Conservation (phyloP, 2,113 vertebrate species). For the Epinephelus cyanopodus region DNA sequence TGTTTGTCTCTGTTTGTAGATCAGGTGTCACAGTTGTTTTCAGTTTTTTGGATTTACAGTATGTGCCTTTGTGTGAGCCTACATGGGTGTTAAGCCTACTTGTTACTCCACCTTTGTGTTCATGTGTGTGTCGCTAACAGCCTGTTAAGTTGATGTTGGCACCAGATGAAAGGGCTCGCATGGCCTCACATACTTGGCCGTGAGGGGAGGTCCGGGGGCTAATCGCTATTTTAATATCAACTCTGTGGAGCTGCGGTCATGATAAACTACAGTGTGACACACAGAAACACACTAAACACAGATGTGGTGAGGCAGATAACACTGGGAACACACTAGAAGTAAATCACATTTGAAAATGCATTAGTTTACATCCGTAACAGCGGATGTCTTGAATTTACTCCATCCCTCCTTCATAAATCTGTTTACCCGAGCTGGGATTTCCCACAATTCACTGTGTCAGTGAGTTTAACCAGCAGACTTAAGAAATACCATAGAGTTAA, state of each 20-base stretch:
- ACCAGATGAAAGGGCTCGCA: slow-evolving; percentile 64
- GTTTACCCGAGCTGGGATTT: neutral
- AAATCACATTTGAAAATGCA: slow-evolving; percentile 43
- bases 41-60: slow-evolving; percentile 25
- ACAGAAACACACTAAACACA: slow-evolving; percentile 48
- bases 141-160: slow-evolving; percentile 68
- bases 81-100: neutral
- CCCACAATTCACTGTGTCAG: neutral
- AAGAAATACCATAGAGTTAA: neutral
- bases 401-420: slow-evolving; percentile 18
- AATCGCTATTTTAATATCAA: slow-evolving; percentile 63
- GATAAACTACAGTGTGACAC: slow-evolving; percentile 38
- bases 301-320: slow-evolving; percentile 50
- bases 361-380: slow-evolving; percentile 26
- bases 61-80: slow-evolving; percentile 10
- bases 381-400: slow-evolving; percentile 9
- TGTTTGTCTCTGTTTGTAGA: neutral
- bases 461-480: neutral
- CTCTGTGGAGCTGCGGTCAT: slow-evolving; percentile 49
- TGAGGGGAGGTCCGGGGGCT: slow-evolving; percentile 38
- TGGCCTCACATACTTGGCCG: slow-evolving; percentile 49
- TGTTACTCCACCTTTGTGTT: slow-evolving; percentile 32
- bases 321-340: slow-evolving; percentile 49
- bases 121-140: slow-evolving; percentile 43
- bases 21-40: slow-evolving; percentile 38